Base-by-base conservation (phyloP, 1,140 invertebrate species). In the Himalopsyche phryganea region DNA sequence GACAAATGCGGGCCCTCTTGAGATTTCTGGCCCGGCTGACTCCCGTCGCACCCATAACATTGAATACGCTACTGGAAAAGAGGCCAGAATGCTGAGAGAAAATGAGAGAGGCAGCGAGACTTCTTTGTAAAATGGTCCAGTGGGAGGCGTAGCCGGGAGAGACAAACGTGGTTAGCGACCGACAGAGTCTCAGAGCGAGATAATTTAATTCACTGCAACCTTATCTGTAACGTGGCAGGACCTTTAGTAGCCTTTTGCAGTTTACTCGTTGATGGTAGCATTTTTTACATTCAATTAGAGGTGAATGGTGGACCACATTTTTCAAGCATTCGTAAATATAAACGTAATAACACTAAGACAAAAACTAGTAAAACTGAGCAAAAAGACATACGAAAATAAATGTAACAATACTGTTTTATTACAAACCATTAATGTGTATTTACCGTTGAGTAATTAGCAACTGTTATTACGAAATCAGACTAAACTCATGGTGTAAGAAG, bases 151-250 rank as follows among this genome's bases (percentile, higher is more conserved):
- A 58, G 46, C 56, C 44, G 42, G 32, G 36, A 45, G 48, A 58
- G 56, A 28, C 23, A 28, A 28, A 28, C 23, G 23, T 28, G 23
- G 23, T 28, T 28, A 28, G 23, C 23, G 23, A 28, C 23, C 23
- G 23, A 28, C 23, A 40, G 56, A 49, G 56, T 33, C 50, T 51
- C 23, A 28, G 36, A 36, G 20, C 56, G 14, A 47, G 48, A 47
- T 58, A 58, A 58, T 58, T 58, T 52, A 52, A 58, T 58, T 58
- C 56, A 50, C 48, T 50, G 56, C 49, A 45, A 51, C 48, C 56
- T 58, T 58, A 58, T 58, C 56, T 58, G 14, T 11, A 40, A 14
- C 17, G 23, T 7, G 35, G 40, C 41, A 51, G 56, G n/a, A 19
- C 41, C 28, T 33, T 28, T 50, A 20, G 46, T 48, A 20, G 28